These are phyloP conservation scores for Habropoda laboriosa DNA, from an alignment of 1,140 invertebrate species.

Conservation along the genomic window DNA sequence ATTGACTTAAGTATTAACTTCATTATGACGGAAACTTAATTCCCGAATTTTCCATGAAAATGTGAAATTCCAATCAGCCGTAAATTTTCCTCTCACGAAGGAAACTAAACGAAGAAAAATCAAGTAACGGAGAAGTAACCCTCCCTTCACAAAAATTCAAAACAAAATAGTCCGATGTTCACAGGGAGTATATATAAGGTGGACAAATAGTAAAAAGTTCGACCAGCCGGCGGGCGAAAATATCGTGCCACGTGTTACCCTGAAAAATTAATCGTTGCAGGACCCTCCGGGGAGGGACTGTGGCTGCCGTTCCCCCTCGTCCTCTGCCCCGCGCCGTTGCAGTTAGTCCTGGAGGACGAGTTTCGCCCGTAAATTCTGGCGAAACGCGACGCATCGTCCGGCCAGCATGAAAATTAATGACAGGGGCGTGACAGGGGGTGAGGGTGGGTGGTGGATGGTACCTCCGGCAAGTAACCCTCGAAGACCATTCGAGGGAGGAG, in stretches of 20 bases:
- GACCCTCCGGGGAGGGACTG: conserved; percentile 25
- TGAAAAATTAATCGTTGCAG: conserved; percentile 74
- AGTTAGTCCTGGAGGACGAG: conserved; percentile 46
- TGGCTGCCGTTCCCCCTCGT: neutral
- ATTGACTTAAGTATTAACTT: no score
- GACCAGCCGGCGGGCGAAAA: conserved; percentile 31
- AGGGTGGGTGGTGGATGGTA: no score
- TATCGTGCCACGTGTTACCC: conserved; percentile 63
- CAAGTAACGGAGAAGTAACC: neutral
- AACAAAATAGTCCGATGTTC: neutral
- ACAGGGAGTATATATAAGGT: neutral
- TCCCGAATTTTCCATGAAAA: no score
- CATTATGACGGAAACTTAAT: no score
- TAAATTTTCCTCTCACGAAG: neutral
- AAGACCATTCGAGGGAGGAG: no score
- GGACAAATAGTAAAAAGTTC: conserved; percentile 39
- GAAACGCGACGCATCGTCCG: conserved; percentile 71
- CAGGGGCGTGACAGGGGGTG: conserved; percentile 66
- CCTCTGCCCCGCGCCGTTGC: neutral
- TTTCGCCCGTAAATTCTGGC: conserved; percentile 72
- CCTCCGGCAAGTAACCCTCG: conserved; percentile 28
- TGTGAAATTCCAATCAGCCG: no score
- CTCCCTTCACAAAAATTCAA: neutral
- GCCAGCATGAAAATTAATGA: conserved; percentile 77
- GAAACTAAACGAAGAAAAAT: neutral